Base-by-base conservation (phyloP, 23 tunicate genomes). In the Botrylloides violaceus region DNA sequence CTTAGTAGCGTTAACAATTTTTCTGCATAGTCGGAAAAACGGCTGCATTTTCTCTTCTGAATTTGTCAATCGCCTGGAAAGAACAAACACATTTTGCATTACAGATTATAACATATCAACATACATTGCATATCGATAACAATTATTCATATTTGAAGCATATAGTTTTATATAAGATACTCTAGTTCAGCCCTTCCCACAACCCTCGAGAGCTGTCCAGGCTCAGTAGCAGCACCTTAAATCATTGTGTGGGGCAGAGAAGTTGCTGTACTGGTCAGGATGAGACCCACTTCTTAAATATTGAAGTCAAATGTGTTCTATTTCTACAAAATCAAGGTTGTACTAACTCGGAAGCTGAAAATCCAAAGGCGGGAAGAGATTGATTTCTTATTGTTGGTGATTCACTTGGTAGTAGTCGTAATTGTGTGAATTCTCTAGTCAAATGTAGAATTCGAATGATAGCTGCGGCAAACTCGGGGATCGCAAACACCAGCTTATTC, bases 381-480 rank as follows among this genome's bases (percentile, higher is more conserved):
- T 34, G 75, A 9, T 76, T 81, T 28, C 38, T 48, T 1, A n/a
- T 34, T 31, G 61, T 49, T 2, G 72, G 15, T 1, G 82, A 79
- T 53, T 64, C 75, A 3, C 33, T 87, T 23, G 97, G 90, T 20
- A 90, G 70, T 22, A 90, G 56, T 48, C 61, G 38, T 0, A 90
- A 39, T 43, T 83, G 81, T 2, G 73, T 39, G 0, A 90, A 65
- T 82, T 90, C 97, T 4, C 79, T 75, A 36, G 83, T 70, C 0
- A 90, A 62, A 1, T 82, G 81, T 34, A 83, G 83, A 26, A 90
- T 83, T 36, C 83, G 97, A 20, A 75, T 77, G n/a, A 83, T 30
- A 34, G 97, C 84, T 6, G 85, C 66, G 7, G 89, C 86, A 70
- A 83, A 90, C 22, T 76, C 85, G 15, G 90, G 97, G 3, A 78